phyloP scores from a whole-genome alignment of 2,113 vertebrate genomes.

The Poeciliopsis prolifica region DNA sequence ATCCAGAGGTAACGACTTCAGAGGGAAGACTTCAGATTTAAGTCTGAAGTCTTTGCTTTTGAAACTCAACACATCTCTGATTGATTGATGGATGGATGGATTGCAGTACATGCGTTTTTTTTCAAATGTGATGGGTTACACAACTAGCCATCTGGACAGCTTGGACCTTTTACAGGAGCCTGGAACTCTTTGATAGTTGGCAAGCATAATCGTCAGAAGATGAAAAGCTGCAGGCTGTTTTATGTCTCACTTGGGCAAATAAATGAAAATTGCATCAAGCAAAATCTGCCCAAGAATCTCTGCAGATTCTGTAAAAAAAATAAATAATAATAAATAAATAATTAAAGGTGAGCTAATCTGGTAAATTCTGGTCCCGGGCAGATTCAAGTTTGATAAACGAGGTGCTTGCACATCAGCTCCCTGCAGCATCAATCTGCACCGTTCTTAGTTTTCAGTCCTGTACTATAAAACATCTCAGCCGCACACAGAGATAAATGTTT shows the following conservation, averaged over 20 bases:
- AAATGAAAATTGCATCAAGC: conserved; percentile 26
- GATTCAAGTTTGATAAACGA: conserved; percentile 1
- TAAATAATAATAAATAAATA: no score
- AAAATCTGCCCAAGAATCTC: conserved; percentile 12
- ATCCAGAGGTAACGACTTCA: no score
- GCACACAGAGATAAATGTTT: conserved; percentile 45
- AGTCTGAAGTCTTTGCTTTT: not conserved
- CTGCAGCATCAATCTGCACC: conserved; percentile 28
- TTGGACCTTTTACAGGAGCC: not conserved
- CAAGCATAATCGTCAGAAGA: conserved; percentile 3
- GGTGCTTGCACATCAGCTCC: not conserved
- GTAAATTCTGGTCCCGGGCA: conserved; percentile 4
- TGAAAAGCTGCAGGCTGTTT: conserved; percentile 20
- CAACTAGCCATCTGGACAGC: not conserved
- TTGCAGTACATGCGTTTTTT: not conserved
- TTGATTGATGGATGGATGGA: not conserved
- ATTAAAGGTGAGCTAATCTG: not conserved
- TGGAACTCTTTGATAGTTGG: not conserved
- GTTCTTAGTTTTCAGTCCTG: conserved; percentile 14
- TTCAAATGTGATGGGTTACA: not conserved
- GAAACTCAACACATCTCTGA: not conserved
- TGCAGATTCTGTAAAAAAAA: not conserved
- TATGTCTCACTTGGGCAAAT: conserved; percentile 13
- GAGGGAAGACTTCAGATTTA: no score
- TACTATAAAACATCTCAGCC: conserved; percentile 17